phyloP scores from a whole-genome alignment of 2,113 vertebrate genomes.

The Zeus faber region DNA sequence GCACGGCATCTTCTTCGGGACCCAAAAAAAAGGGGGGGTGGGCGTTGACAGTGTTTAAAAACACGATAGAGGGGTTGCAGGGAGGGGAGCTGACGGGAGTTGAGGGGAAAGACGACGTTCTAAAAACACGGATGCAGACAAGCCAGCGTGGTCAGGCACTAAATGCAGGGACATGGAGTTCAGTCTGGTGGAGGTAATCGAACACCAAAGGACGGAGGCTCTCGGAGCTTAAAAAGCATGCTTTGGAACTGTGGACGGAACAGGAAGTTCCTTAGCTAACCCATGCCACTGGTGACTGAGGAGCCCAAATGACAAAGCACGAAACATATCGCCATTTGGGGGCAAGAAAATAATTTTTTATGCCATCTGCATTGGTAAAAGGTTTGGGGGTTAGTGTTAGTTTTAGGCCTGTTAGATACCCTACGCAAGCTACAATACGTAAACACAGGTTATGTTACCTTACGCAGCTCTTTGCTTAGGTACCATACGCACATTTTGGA shows the following conservation, averaged over 20 bases:
- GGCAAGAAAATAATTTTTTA: constrained; percentile 89
- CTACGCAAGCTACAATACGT: too few species aligned
- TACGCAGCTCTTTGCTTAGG: too few species aligned
- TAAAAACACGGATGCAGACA: constrained; percentile 67
- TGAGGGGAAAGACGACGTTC: constrained; percentile 64
- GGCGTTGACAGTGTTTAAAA: constrained; percentile 57
- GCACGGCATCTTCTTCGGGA: constrained; percentile 73
- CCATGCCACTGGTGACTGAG: constrained; percentile 78
- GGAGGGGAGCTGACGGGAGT: constrained; percentile 38
- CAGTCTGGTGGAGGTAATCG: constrained; percentile 48
- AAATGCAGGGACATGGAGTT: constrained; percentile 59
- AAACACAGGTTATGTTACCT: too few species aligned
- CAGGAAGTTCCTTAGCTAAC: constrained; percentile 56
- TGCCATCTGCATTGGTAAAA: constrained; percentile 88
- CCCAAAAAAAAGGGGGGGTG: constrained; percentile 72
- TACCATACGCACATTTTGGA: too few species aligned
- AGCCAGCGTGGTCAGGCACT: constrained; percentile 72
- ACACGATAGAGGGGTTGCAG: constrained; percentile 42
- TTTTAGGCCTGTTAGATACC: too few species aligned
- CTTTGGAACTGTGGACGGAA: constrained; percentile 68
- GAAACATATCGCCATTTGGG: constrained; percentile 68
- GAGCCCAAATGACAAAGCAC: constrained; percentile 50
- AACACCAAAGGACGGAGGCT: constrained; percentile 66
- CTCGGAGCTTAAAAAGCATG: constrained; percentile 80
- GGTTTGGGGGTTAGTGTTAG: too few species aligned